Conservation (phyloP, 2,113 vertebrate genomes). For the Panthera uncia region DNA sequence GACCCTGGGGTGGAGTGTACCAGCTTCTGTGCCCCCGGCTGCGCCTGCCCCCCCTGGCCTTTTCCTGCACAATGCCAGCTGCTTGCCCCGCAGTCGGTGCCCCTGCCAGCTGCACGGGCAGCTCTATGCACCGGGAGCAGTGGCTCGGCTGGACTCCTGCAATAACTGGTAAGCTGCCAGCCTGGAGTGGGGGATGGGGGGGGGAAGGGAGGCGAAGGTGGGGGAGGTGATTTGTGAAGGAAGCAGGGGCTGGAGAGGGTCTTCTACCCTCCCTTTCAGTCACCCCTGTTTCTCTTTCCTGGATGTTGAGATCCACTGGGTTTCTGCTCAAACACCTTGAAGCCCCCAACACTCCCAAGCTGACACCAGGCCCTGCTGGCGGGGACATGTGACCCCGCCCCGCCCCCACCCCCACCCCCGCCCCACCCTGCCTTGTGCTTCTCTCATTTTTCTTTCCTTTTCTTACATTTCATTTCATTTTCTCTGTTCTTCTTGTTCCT, state of each 20-base stretch:
- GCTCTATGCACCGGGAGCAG: conserved; percentile 76
- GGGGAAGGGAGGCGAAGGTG: rapidly evolving
- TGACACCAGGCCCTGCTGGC: not conserved
- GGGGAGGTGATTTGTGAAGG: not conserved
- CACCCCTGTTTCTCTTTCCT: not conserved
- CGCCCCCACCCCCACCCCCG: too few species aligned
- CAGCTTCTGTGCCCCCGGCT: conserved; percentile 87
- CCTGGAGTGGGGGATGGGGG: rapidly evolving
- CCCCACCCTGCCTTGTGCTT: not conserved
- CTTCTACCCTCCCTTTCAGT: not conserved
- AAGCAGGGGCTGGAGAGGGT: too few species aligned
- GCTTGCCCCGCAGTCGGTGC: conserved; percentile 84
- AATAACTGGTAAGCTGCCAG: conserved; percentile 89
- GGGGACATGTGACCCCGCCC: not conserved
- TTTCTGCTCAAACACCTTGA: not conserved
- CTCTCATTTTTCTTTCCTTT: not conserved
- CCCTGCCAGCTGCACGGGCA: conserved; percentile 88
- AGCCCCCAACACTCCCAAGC: rapidly evolving
- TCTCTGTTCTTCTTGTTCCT: not conserved
- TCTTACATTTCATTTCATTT: not conserved
- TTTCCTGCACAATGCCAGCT: conserved; percentile 88
- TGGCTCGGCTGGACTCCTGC: conserved; percentile 83
- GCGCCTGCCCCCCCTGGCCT: conserved; percentile 87
- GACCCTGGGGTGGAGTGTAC: conserved; percentile 86
- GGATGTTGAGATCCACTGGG: too few species aligned